Percentiles rank a stretch among this genome's conserved stretches.
Evolutionary conservation across 2,797 vertebrate species (phyloP).

Genomic region (Petrocephalus sullivani): DNA sequence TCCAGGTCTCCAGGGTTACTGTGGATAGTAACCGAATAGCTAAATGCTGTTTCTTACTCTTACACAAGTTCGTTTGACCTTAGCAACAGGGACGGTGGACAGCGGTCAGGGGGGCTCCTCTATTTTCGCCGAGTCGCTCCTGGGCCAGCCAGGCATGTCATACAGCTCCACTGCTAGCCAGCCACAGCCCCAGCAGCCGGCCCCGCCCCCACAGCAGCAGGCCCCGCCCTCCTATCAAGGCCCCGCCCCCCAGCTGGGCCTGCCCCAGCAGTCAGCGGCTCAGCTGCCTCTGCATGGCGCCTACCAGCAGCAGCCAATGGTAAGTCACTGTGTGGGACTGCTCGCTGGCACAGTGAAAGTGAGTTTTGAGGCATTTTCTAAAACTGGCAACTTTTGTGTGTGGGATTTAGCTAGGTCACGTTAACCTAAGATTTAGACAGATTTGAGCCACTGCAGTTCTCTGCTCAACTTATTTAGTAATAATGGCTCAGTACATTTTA

Average conservation of each 20-base stretch:
- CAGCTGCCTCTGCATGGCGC: constrained; percentile 54
- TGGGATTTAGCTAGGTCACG: not conserved
- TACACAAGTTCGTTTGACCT: not conserved
- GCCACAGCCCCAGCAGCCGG: constrained; percentile 57
- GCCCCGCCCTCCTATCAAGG: constrained; percentile 58
- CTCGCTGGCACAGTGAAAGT: not conserved
- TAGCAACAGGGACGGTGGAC: constrained; percentile 80
- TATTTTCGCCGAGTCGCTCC: constrained; percentile 77
- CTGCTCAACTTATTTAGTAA: not conserved
- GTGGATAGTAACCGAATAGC: not conserved
- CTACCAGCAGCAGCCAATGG: constrained; percentile 67
- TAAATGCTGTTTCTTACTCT: not conserved
- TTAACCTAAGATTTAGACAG: not conserved
- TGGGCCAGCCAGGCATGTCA: constrained; percentile 77
- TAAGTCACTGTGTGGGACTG: constrained; percentile 58
- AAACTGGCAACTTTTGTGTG: not conserved
- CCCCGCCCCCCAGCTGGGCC: constrained; percentile 46
- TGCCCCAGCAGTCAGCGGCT: constrained; percentile 31
- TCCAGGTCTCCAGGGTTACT: not conserved
- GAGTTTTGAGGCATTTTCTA: not conserved
- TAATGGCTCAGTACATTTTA: constrained; percentile 11
- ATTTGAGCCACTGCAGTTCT: not conserved
- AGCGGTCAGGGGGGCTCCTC: constrained; percentile 83
- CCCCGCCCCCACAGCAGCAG: constrained; percentile 27
- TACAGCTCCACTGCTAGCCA: constrained; percentile 76